Conservation (phyloP, 2,888 invertebrate species). For the Abrostola tripartita region DNA sequence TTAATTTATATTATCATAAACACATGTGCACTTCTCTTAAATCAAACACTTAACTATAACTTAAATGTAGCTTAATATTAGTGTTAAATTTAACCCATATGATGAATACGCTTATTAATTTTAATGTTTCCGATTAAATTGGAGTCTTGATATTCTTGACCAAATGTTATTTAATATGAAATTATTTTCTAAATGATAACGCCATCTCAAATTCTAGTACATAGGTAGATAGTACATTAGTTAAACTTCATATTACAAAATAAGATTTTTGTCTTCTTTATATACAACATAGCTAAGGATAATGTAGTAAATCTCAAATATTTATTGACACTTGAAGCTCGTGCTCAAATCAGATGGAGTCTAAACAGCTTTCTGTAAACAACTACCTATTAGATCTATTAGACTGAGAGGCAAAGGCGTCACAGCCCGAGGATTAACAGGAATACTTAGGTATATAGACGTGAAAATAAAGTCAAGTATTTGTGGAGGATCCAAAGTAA, state of each 20-base stretch:
- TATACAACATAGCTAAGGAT: slow-evolving; percentile 54
- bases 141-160: slow-evolving; percentile 87
- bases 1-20: slow-evolving; percentile 63
- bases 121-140: slow-evolving; percentile 88
- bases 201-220: slow-evolving; percentile 79
- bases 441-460: slow-evolving; percentile 57
- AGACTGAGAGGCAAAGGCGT: slow-evolving; percentile 66
- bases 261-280: slow-evolving; percentile 55
- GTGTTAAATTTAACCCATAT: slow-evolving; percentile 82
- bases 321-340: slow-evolving; percentile 47
- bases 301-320: slow-evolving; percentile 52
- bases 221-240: slow-evolving; percentile 71
- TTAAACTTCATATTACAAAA: slow-evolving; percentile 57
- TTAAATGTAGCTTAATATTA: slow-evolving; percentile 69
- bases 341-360: slow-evolving; percentile 59
- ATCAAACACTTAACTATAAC: slow-evolving; percentile 58
- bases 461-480: slow-evolving; percentile 48
- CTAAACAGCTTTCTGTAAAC: slow-evolving; percentile 46
- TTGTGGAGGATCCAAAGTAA: slow-evolving; percentile 71
- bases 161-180: slow-evolving; percentile 85
- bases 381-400: slow-evolving; percentile 59
- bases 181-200: slow-evolving; percentile 79
- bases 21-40: slow-evolving; percentile 69
- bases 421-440: slow-evolving; percentile 56
- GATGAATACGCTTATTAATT: slow-evolving; percentile 88